Evolutionary conservation across 2,888 invertebrate genomes (phyloP).

Genomic region (Hypomecis atomaria): DNA sequence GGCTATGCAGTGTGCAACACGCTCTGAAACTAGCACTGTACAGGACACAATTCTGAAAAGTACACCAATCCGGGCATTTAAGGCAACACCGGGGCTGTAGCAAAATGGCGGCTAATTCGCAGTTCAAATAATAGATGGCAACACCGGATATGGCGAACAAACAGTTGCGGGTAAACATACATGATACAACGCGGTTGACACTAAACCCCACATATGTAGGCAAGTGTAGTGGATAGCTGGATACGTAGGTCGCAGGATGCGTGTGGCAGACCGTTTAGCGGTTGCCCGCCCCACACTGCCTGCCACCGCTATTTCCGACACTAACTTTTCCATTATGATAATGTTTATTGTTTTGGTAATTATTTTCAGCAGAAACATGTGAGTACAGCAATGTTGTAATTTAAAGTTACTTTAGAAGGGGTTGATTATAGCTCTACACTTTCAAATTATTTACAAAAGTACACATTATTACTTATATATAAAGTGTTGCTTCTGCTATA

Average conservation of each 20-base stretch:
- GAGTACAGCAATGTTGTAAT: not conserved
- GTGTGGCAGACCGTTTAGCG: conserved; percentile 53
- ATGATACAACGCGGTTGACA: conserved; percentile 50
- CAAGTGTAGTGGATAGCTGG: conserved; percentile 14
- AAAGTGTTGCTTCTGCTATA: too few species aligned
- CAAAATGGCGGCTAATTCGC: conserved; percentile 66
- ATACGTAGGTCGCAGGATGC: conserved; percentile 32
- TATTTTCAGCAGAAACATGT: not conserved
- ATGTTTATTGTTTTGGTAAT: conserved; percentile 19
- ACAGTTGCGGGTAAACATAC: conserved; percentile 66
- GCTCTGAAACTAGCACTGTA: too few species aligned
- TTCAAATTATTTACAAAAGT: not conserved
- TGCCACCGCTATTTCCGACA: conserved; percentile 43
- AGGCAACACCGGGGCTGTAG: conserved; percentile 35
- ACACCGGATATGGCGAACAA: conserved; percentile 64
- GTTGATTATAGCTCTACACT: not conserved
- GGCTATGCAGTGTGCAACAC: too few species aligned
- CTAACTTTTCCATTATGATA: conserved; percentile 29
- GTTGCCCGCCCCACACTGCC: conserved; percentile 52
- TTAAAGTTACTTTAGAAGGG: not conserved
- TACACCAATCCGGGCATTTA: too few species aligned
- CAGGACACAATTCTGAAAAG: too few species aligned
- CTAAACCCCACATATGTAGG: conserved; percentile 32
- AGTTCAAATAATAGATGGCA: conserved; percentile 70
- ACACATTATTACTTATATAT: too few species aligned